A percentile compares a stretch with the other conserved stretches of the same genome.
These are phyloP conservation scores for Indicator indicator DNA, from an alignment of 2,113 vertebrate genomes.

Conservation along the genomic window DNA sequence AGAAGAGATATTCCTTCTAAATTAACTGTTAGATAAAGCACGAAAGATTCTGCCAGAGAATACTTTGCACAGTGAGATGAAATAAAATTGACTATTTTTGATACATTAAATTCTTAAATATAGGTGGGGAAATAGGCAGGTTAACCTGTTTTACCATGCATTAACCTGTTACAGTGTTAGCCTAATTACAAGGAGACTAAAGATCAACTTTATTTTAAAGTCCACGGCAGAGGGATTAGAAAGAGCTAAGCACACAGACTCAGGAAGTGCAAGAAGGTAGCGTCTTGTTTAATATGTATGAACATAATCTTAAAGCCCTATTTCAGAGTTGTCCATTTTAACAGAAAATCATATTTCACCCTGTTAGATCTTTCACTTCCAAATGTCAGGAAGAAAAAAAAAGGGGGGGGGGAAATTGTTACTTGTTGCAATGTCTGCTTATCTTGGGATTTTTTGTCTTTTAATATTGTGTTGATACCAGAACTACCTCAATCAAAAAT, in stretches of 20 bases:
- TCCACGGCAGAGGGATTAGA: neutral
- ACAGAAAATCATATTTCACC: neutral
- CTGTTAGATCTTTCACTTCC: neutral
- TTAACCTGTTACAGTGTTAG: too few species aligned
- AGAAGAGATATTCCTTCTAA: neutral
- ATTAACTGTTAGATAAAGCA: neutral
- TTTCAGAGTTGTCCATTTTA: neutral
- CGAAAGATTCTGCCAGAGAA: conserved; percentile 18
- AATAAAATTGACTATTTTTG: conserved; percentile 4
- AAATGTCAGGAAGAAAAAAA: neutral
- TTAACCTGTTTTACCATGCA: neutral
- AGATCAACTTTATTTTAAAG: conserved; percentile 2
- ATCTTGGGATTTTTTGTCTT: neutral
- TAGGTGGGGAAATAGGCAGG: neutral
- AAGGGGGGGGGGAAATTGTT: neutral
- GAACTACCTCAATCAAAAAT: neutral
- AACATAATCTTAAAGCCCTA: neutral
- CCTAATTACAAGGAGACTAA: neutral
- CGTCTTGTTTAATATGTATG: neutral
- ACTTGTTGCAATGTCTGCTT: neutral
- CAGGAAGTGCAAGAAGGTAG: neutral
- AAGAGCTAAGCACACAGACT: neutral
- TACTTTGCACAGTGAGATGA: neutral
- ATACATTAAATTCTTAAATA: neutral
- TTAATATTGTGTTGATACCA: neutral